phyloP scores from a whole-genome alignment of 64 coral and sea anemone genomes.

The Actinia equina region DNA sequence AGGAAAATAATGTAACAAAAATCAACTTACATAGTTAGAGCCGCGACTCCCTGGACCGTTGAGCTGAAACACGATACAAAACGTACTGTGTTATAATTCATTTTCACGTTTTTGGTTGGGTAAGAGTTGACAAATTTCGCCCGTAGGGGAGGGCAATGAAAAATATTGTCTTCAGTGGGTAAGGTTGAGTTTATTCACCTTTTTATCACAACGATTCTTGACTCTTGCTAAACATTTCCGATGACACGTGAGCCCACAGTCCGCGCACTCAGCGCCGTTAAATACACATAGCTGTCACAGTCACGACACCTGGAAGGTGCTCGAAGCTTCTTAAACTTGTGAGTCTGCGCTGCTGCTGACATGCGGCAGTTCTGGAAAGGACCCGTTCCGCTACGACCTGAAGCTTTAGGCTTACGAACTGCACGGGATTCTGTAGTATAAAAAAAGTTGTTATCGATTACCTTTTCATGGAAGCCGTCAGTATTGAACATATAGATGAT shows the following conservation, averaged over 20 bases:
- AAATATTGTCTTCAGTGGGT: too few relatives aligned
- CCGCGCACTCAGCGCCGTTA: slow-evolving; percentile 87
- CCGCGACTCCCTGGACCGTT: background rate
- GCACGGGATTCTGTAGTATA: background rate
- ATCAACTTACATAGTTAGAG: background rate
- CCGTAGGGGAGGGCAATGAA: too few relatives aligned
- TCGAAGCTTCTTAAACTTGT: slow-evolving; percentile 85
- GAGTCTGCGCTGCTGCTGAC: slow-evolving; percentile 76
- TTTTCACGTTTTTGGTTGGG: too few relatives aligned
- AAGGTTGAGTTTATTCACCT: slow-evolving; percentile 10
- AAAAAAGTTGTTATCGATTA: background rate
- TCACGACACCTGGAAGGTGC: slow-evolving; percentile 83
- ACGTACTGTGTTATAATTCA: background rate
- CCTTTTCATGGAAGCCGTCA: background rate
- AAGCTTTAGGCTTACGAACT: background rate
- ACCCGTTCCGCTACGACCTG: background rate
- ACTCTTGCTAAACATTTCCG: slow-evolving; percentile 72
- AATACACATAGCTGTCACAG: slow-evolving; percentile 95
- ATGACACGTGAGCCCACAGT: slow-evolving; percentile 88
- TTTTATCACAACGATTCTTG: slow-evolving; percentile 48
- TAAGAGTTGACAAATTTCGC: too few relatives aligned
- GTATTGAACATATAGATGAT: too few relatives aligned
- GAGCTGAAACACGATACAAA: background rate
- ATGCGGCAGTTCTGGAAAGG: slow-evolving; percentile 67
- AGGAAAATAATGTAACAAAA: background rate